phyloP scores from a whole-genome alignment of 2,888 invertebrate genomes.

The Gordius sp. region DNA sequence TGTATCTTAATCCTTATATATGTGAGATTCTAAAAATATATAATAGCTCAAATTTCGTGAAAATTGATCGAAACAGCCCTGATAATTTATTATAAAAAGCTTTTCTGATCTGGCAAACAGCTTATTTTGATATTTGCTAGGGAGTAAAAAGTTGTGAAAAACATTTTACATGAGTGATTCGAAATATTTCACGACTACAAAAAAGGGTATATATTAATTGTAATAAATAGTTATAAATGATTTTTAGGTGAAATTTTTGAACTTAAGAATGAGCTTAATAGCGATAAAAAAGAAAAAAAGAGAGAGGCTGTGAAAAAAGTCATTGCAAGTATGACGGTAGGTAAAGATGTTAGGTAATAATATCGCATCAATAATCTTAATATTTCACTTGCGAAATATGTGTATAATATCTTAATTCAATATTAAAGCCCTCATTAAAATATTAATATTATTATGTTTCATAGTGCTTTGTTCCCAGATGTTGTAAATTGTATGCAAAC shows the following conservation, averaged over 20 bases:
- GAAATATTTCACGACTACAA: constrained; percentile 96
- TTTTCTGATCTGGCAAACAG: too few relatives aligned
- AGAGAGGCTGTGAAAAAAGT: constrained; percentile 98
- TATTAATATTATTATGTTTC: constrained; percentile 20
- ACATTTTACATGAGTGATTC: constrained; percentile 70
- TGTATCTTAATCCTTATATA: too few relatives aligned
- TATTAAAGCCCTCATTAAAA: constrained; percentile 3
- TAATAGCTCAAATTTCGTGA: not conserved
- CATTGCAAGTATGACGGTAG: constrained; percentile 98
- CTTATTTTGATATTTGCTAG: too few relatives aligned
- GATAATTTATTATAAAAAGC: too few relatives aligned
- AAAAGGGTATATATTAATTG: constrained; percentile 42
- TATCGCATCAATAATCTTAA: constrained; percentile 1
- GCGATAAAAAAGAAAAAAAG: constrained; percentile 97
- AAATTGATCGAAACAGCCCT: not conserved
- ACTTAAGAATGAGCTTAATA: constrained; percentile 85
- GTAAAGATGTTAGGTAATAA: constrained; percentile 58
- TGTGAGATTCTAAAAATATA: too few relatives aligned
- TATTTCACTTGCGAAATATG: not conserved
- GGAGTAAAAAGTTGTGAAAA: too few relatives aligned
- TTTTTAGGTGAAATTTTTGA: constrained; percentile 71
- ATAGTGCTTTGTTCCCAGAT: constrained; percentile 78
- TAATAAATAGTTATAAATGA: not conserved
- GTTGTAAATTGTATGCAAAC: constrained; percentile 99
- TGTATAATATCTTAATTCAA: not conserved